Evolutionary conservation across 2,888 invertebrate genomes (phyloP).

Genomic region (Ellobium chinense): DNA sequence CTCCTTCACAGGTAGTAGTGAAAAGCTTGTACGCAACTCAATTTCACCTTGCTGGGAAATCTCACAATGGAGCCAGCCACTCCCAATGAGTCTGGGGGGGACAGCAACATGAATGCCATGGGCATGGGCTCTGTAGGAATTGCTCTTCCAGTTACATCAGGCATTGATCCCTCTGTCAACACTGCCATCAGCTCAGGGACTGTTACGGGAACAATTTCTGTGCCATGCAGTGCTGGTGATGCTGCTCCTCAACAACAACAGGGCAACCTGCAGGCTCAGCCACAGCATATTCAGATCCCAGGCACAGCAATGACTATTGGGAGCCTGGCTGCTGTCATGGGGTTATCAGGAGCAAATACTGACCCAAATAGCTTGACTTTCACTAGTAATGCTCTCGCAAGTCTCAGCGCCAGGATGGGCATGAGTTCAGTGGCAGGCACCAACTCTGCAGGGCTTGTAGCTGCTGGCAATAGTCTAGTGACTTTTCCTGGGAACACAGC

Average conservation of each 20-base stretch:
- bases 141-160: conserved; percentile 38
- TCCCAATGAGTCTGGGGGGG: conserved; percentile 5
- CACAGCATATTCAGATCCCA: conserved; percentile 47
- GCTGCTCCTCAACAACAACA: conserved; percentile 17
- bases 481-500: conserved; percentile 38
- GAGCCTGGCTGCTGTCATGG: conserved; percentile 45
- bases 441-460: conserved; percentile 26
- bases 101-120: conserved; percentile 32
- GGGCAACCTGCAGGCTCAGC: conserved; percentile 25
- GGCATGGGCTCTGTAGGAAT: conserved; percentile 37
- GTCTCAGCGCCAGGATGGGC: conserved; percentile 43
- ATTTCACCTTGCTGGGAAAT: too few species aligned
- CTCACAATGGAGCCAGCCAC: conserved; percentile 38
- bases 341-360: conserved; percentile 36
- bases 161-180: conserved; percentile 36
- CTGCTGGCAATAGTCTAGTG: conserved; percentile 39
- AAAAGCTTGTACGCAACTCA: too few species aligned
- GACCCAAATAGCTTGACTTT: conserved; percentile 46
- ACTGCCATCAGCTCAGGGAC: conserved; percentile 29
- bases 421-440: conserved; percentile 42
- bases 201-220: conserved; percentile 35
- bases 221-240: conserved; percentile 32
- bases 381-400: conserved; percentile 45
- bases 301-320: conserved; percentile 43
- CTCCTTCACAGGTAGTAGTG: too few species aligned